Base-by-base conservation (phyloP, 2,888 invertebrate species). In the Polyommatus icarus region DNA sequence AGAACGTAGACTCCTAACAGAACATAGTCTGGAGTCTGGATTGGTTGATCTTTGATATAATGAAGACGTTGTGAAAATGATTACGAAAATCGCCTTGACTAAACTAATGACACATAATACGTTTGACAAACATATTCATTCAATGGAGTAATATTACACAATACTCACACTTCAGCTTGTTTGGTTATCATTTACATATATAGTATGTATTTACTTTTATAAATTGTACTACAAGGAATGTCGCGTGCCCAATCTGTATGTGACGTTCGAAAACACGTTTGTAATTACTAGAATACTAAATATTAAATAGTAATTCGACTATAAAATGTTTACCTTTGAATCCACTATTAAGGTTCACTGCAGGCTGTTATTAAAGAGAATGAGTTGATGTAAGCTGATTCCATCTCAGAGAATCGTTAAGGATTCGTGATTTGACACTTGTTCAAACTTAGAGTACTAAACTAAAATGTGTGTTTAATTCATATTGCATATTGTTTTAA, bases 51-150 rank as follows among this genome's bases (percentile, higher is more conserved):
- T 72, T 72, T 57, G 79, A 80, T 76, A 77, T 77, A 50, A 76
- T 36, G 61, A 57, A 54, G 57, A 78, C 76, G 77, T 79, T 79
- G 78, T 79, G 80, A 75, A 79, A 87, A 89, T 87, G 87, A 84
- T 91, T 89, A 89, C 90, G 89, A 92, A 90, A 91, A 91, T 83
- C 83, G 81, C 91, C 92, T 93, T 93, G 92, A 90, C 89, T 89
- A 87, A 89, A 86, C 88, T 88, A 89, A 88, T 86, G 84, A 87
- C 81, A 75, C 85, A 90, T 90, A 91, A 92, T 88, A 87, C 84
- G 85, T 90, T 89, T 84, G 83, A 88, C 90, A 93, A 92, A 93
- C 89, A 92, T 89, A 89, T 90, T 88, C 85, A 88, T 89, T 85
- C 86, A 86, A 87, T 87, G 85, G 87, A 83, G 85, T 85, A 86